A percentile compares a stretch with the other conserved stretches of the same genome.
phyloP scores from a whole-genome alignment of 2,888 invertebrate species.

The Halictus ligatus region DNA sequence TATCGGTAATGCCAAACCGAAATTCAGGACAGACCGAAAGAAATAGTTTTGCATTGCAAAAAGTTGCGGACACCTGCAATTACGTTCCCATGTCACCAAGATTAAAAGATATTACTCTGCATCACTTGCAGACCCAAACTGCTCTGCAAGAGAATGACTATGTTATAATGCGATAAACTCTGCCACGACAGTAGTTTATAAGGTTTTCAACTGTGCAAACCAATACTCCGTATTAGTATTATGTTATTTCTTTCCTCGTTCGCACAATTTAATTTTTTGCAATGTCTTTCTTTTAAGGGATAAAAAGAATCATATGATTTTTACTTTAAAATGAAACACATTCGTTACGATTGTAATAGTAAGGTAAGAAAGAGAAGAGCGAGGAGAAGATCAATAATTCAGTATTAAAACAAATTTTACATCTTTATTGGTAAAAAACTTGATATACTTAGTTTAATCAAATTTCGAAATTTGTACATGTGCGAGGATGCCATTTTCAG shows the following conservation, averaged over 20 bases:
- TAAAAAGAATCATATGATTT: background rate
- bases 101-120: constrained; percentile 73
- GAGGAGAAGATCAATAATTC: background rate
- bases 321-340: background rate
- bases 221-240: background rate
- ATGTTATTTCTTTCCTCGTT: background rate
- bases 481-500: constrained; percentile 36
- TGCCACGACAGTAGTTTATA: background rate
- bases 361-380: background rate
- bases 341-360: background rate
- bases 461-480: constrained; percentile 50
- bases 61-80: constrained; percentile 74
- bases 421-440: constrained; percentile 40
- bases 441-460: constrained; percentile 34
- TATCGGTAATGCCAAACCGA: constrained; percentile 17
- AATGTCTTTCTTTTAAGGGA: background rate
- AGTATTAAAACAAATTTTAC: background rate
- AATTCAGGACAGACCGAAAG: constrained; percentile 9
- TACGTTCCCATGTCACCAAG: constrained; percentile 83
- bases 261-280: background rate
- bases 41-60: constrained; percentile 6
- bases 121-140: constrained; percentile 67
- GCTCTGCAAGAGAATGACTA: constrained; percentile 77
- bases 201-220: background rate
- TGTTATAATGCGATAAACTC: constrained; percentile 79